Evolutionary conservation across 37 sponge, comb jelly and placozoan genomes (phyloP).

Genomic region (Crambe crambe): DNA sequence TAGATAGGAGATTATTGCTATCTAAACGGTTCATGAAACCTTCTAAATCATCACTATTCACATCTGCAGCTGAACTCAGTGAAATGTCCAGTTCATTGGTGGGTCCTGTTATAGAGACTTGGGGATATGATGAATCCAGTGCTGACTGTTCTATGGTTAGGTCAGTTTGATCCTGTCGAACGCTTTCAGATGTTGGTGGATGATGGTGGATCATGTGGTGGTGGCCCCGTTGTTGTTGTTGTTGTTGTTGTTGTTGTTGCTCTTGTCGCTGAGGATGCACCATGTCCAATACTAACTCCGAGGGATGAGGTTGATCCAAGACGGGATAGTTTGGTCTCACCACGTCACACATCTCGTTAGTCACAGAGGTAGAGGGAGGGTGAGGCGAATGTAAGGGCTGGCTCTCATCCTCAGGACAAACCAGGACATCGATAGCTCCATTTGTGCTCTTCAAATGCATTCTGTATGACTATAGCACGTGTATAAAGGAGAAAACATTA

Average conservation of each 20-base stretch:
- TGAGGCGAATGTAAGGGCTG: background rate
- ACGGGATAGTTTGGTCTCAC: background rate
- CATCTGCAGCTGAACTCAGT: slow-evolving; percentile 62
- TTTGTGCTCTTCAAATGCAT: slow-evolving; percentile 71
- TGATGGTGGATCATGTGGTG: background rate
- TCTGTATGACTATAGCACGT: slow-evolving; percentile 64
- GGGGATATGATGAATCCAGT: background rate
- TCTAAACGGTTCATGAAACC: slow-evolving; percentile 26
- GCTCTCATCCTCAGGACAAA: slow-evolving; percentile 69
- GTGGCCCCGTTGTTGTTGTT: no score
- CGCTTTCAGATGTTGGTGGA: background rate
- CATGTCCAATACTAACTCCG: background rate
- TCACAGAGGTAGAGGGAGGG: background rate
- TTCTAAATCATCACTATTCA: slow-evolving; percentile 24
- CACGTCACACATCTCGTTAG: background rate
- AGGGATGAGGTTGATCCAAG: background rate
- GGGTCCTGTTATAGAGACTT: background rate
- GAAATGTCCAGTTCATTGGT: slow-evolving; percentile 54
- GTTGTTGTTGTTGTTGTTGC: background rate
- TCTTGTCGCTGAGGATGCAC: background rate
- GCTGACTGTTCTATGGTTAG: background rate
- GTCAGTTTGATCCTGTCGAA: background rate
- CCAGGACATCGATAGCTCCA: slow-evolving; percentile 84
- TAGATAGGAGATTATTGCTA: background rate
- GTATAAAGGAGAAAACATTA: no score